Percentiles rank a stretch among this genome's conserved stretches.
phyloP scores from a whole-genome alignment of 2,113 vertebrate species.

The Gasterosteus nipponicus region DNA sequence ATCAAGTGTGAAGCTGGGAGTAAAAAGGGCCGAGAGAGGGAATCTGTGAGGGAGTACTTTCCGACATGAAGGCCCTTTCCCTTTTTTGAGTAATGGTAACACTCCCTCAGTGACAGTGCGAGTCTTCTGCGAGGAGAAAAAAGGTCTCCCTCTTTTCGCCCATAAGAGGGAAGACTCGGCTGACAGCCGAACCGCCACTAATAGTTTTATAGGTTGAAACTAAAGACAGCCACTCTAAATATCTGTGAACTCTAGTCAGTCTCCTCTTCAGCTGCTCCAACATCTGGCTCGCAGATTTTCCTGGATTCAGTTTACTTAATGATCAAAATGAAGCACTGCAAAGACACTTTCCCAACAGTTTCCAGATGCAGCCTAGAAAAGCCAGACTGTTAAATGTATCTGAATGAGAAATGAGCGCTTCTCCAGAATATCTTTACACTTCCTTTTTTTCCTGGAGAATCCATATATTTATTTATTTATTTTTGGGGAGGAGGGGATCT shows the following conservation, averaged over 20 bases:
- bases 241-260: constrained; percentile 32
- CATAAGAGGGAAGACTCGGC: constrained; percentile 28
- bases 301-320: constrained; percentile 26
- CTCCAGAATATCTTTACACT: constrained; percentile 15
- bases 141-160: constrained; percentile 33
- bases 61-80: constrained; percentile 54
- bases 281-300: constrained; percentile 34
- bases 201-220: constrained; percentile 32
- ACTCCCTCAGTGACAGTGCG: constrained; percentile 61
- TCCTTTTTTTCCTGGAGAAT: constrained; percentile 27
- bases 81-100: constrained; percentile 52
- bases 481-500: not conserved
- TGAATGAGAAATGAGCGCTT: constrained; percentile 29
- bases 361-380: constrained; percentile 7
- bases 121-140: constrained; percentile 50
- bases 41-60: constrained; percentile 40
- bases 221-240: constrained; percentile 31
- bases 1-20: constrained; percentile 62
- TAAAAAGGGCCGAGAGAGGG: constrained; percentile 21
- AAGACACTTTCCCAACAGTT: constrained; percentile 28
- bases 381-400: constrained; percentile 15
- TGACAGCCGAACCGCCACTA: constrained; percentile 47
- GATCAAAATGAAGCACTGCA: constrained; percentile 39
- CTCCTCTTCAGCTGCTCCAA: constrained; percentile 41
- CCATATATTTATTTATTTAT: constrained; percentile 33